Evolutionary conservation across 2,888 invertebrate genomes (phyloP).

Genomic region (Lissocephala sabroskyi): DNA sequence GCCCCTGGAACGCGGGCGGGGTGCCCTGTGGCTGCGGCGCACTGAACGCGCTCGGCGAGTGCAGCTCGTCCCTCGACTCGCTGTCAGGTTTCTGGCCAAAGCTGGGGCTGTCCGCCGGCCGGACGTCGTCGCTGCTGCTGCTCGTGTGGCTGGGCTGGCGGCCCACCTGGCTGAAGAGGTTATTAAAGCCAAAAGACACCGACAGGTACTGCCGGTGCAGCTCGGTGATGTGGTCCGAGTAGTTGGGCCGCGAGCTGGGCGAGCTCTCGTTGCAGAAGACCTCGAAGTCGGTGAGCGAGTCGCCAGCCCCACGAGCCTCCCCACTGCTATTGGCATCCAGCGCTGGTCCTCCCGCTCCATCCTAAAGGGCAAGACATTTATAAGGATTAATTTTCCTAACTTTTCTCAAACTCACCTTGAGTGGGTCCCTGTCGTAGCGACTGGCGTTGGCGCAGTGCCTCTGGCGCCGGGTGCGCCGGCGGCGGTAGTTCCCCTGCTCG

Average conservation of each 20-base stretch:
- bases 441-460: slow-evolving; percentile 66
- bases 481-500: slow-evolving; percentile 88
- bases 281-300: slow-evolving; percentile 42
- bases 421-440: slow-evolving; percentile 45
- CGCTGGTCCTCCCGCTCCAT: no score
- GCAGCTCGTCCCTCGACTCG: slow-evolving; percentile 35
- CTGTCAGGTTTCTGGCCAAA: slow-evolving; percentile 31
- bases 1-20: slow-evolving; percentile 12
- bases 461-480: slow-evolving; percentile 79
- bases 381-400: neutral
- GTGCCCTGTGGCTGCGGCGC: slow-evolving; percentile 36
- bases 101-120: slow-evolving; percentile 11
- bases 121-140: slow-evolving; percentile 10
- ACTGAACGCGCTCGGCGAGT: slow-evolving; percentile 65
- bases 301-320: slow-evolving; percentile 31
- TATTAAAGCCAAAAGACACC: slow-evolving; percentile 69
- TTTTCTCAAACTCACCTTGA: slow-evolving; percentile 35
- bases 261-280: slow-evolving; percentile 38
- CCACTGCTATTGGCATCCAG: slow-evolving; percentile 2
- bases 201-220: slow-evolving; percentile 71
- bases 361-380: no score
- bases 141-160: neutral
- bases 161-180: slow-evolving; percentile 56
- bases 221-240: slow-evolving; percentile 70
- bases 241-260: slow-evolving; percentile 54